A percentile compares a stretch with the other conserved stretches of the same genome.
phyloP scores from a whole-genome alignment of 2,113 vertebrate genomes.

The Caretta caretta region DNA sequence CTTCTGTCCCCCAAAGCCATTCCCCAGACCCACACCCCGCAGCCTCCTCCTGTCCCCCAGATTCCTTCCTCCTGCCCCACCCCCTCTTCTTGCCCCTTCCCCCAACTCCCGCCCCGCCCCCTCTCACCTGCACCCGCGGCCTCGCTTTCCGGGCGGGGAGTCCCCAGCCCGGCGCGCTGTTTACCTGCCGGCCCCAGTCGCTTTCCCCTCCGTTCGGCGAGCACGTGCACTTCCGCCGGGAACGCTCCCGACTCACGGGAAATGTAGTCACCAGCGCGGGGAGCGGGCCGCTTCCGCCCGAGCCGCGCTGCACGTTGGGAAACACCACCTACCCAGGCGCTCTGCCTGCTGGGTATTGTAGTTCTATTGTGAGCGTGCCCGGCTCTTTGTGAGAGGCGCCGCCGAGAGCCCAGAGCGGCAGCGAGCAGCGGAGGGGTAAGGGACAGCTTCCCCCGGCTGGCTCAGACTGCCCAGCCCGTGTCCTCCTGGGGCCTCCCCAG shows the following conservation, averaged over 20 bases:
- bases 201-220: neutral
- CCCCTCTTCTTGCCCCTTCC: neutral
- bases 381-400: too few species aligned
- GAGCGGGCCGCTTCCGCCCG: too few species aligned
- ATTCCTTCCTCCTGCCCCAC: neutral
- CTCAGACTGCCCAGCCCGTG: too few species aligned
- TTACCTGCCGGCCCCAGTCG: neutral
- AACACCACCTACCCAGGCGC: neutral
- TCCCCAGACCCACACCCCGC: neutral
- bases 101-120: neutral
- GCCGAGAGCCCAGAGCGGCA: too few species aligned
- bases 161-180: neutral
- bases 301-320: neutral
- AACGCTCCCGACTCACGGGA: neutral
- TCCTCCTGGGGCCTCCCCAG: too few species aligned
- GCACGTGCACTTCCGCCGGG: constrained; percentile 28
- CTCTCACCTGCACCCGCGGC: neutral
- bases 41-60: constrained; percentile 13
- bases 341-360: neutral
- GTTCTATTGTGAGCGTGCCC: neutral
- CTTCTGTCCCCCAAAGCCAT: neutral
- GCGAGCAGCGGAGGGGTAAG: too few species aligned
- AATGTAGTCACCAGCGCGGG: neutral
- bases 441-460: neutral
- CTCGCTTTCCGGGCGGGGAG: neutral